Percentiles rank a stretch among this genome's conserved stretches.
phyloP scores from a whole-genome alignment of 1,140 invertebrate genomes.

The Apis florea region DNA sequence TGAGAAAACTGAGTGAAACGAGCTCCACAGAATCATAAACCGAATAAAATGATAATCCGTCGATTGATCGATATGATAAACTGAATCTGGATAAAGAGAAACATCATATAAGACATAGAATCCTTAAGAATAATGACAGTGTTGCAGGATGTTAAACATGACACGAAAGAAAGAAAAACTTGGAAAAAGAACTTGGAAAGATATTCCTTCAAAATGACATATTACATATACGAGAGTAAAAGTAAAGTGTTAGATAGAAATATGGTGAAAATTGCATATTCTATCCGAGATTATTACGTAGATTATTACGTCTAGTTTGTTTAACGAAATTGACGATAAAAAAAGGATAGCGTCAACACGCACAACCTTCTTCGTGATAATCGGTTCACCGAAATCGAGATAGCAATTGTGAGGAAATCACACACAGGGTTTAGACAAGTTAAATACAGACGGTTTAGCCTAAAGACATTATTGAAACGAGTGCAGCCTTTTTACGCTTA shows the following conservation, averaged over 20 bases:
- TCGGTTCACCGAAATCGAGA: not conserved
- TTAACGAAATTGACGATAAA: not conserved
- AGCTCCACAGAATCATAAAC: slow-evolving; percentile 46
- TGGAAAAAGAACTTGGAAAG: not conserved
- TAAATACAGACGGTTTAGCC: slow-evolving; percentile 20
- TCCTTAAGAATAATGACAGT: not conserved
- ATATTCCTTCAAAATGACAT: not conserved
- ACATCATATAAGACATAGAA: not conserved
- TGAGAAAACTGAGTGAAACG: slow-evolving; percentile 5
- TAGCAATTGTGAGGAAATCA: slow-evolving; percentile 9
- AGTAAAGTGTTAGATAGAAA: not conserved
- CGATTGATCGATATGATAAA: slow-evolving; percentile 1
- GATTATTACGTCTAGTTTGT: not conserved
- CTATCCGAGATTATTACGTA: not conserved
- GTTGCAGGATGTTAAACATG: not conserved
- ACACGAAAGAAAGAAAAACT: not conserved
- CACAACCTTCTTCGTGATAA: slow-evolving; percentile 19
- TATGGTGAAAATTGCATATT: not conserved
- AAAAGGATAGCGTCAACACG: slow-evolving; percentile 23
- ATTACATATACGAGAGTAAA: not conserved
- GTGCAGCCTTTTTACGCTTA: slow-evolving; percentile 25
- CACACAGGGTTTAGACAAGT: slow-evolving; percentile 31
- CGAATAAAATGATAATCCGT: slow-evolving; percentile 2
- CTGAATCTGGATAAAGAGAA: not conserved
- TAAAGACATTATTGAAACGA: slow-evolving; percentile 32